Evolutionary conservation across 2,888 invertebrate species (phyloP), one percentile per base, ranked within the genome.

Genomic region (Lasius platythorax): DNA sequence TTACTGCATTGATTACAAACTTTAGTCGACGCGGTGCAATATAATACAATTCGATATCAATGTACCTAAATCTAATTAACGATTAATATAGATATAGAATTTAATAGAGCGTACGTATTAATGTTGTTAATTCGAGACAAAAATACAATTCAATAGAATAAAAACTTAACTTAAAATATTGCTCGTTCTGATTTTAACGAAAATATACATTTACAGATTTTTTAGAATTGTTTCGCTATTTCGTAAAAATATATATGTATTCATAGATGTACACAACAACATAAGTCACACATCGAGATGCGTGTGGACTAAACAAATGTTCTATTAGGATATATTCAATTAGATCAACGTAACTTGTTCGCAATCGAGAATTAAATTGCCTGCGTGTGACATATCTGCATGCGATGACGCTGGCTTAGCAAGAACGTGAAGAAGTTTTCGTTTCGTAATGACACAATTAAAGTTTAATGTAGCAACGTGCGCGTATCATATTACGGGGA

Each of bases 391-490:
- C 6, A 46, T 28, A 63, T 46, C 53, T 82, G 70, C 75, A 28
- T n/a, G 33, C 46, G 53, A 33, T 23, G 23, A n/a, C 68, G 84
- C 86, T 73, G 79, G 63, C 63, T 50, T 43, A 37, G 33, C 33
- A 68, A 82, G 83, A 79, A 75, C 68, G 70, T 56, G 82, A 85
- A 88, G 87, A 91, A 91, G 91, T 91, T 90, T 91, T 90, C 90
- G 88, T 86, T 86, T 88, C 86, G 83, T 91, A 92, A 92, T 91
- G 92, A 90, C 87, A 87, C 88, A 90, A 92, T 92, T 91, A 92
- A 91, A 90, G 90, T 89, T 89, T 90, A 89, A 91, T 85, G 87
- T 83, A 82, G 78, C 84, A 76, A 81, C 76, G 88, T 82, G 89
- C 88, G 82, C 88, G 82, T 83, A 85, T 72, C 66, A 23, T 83